phyloP scores from a whole-genome alignment of 2,797 vertebrate genomes.

The Pangasius djambal region DNA sequence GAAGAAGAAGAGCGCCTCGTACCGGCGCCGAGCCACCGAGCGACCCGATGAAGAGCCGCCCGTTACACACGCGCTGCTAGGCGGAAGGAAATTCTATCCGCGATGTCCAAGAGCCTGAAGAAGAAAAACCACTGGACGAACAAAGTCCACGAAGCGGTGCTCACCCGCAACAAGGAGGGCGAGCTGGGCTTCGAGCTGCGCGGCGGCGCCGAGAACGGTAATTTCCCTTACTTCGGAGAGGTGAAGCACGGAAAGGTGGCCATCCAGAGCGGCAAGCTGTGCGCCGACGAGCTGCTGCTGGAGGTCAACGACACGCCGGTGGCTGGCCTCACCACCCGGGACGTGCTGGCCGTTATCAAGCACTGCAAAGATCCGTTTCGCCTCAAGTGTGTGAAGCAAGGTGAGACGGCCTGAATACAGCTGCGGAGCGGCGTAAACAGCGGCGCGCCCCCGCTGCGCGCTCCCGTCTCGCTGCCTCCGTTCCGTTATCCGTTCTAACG shows the following conservation, averaged over 20 bases:
- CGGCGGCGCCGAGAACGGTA: slow-evolving; percentile 95
- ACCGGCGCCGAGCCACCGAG: slow-evolving; percentile 57
- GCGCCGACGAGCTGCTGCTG: slow-evolving; percentile 90
- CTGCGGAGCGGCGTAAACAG: slow-evolving; percentile 41
- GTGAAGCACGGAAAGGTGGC: slow-evolving; percentile 92
- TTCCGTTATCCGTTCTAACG: slow-evolving; percentile 15
- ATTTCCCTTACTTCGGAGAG: slow-evolving; percentile 97
- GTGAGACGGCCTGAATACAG: slow-evolving; percentile 70
- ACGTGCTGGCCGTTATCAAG: slow-evolving; percentile 95
- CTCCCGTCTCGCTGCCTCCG: slow-evolving; percentile 29
- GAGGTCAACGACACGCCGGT: slow-evolving; percentile 99
- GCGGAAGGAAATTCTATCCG: slow-evolving; percentile 68
- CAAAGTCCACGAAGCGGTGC: slow-evolving; percentile 97
- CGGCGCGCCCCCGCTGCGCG: slow-evolving; percentile 45
- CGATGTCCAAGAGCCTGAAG: slow-evolving; percentile 98
- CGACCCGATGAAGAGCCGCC: slow-evolving; percentile 69
- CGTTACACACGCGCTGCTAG: slow-evolving; percentile 70
- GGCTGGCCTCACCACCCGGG: slow-evolving; percentile 95
- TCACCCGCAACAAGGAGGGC: slow-evolving; percentile 88
- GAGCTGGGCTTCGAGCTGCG: slow-evolving; percentile 95
- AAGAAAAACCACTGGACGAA: slow-evolving; percentile 99
- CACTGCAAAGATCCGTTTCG: slow-evolving; percentile 98
- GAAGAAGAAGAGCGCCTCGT: slow-evolving; percentile 27
- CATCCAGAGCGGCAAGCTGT: slow-evolving; percentile 89
- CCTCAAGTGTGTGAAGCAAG: slow-evolving; percentile 98